Evolutionary conservation across 2,888 invertebrate species (phyloP), one percentile per base, ranked within the genome.

Genomic region (Graphium colonna): DNA sequence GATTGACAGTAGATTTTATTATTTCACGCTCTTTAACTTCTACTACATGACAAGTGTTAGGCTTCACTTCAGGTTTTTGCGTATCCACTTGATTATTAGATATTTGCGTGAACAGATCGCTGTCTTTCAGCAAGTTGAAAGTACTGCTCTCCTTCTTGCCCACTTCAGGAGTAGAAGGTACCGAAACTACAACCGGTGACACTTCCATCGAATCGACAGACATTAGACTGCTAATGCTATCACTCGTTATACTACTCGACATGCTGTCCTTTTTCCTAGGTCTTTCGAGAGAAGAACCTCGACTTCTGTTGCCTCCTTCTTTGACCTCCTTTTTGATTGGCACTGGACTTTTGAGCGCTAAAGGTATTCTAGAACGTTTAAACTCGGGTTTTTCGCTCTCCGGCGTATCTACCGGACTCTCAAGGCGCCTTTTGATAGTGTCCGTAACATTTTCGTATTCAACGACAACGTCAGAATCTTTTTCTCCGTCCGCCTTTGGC

Each of bases 21-120:
- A 95, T 93, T 75, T 95, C 94, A 68, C 90, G 92, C 67, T 92
- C 94, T 59, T 90, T 92, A 0, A 95, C 91, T 67, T 92, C 94
- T 10, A 95, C 95, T 60, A 94, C 87, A 61, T 91, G 92, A 48
- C 91, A 91, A 4, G 88, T 57, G 48, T 79, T 72, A 9, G 62
- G 53, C 42, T 62, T 66, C 4, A 61, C 57, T 7, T 60, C 63
- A 26, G 51, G 45, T 17, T 64, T 52, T 17, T 60, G 57, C 10
- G 61, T 60, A 31, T 64, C 60, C 31, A 77, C 69, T 55, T 71
- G 70, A 67, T 92, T 90, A 17, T 89, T 81, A 0, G 93, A 93
- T 59, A 94, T 93, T 77, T 93, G 92, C 5, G 93, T 93, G 74
- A 94, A 94, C 9, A 94, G 84, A 36, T 91, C 91, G 73, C 94